Evolutionary conservation across 1,140 invertebrate species (phyloP).

Genomic region (Epicauta chinensis): DNA sequence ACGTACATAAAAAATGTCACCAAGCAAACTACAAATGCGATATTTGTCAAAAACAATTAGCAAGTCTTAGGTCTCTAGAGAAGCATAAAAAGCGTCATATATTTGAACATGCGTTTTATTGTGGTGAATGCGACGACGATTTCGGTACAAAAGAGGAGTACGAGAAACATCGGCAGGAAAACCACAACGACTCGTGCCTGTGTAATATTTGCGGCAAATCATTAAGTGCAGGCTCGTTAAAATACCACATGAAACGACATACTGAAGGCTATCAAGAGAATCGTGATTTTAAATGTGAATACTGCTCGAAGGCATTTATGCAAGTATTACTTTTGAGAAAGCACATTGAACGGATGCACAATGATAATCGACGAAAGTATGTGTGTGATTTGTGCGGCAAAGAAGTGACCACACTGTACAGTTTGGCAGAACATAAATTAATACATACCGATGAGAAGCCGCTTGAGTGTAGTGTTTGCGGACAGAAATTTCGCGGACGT

Average conservation of each 20-base stretch:
- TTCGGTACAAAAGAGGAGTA: no score
- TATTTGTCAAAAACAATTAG: constrained; percentile 53
- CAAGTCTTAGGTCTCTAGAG: constrained; percentile 56
- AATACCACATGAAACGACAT: not conserved
- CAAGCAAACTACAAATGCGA: constrained; percentile 33
- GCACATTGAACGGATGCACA: not conserved
- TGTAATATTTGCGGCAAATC: no score
- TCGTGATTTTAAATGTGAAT: constrained; percentile 3
- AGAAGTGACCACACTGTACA: constrained; percentile 51
- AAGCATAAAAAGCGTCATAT: constrained; percentile 58
- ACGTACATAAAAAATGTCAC: constrained; percentile 27
- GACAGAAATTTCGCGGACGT: constrained; percentile 47
- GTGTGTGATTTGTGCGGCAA: constrained; percentile 49
- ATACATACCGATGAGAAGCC: constrained; percentile 49
- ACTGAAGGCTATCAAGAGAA: not conserved
- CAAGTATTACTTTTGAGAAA: not conserved
- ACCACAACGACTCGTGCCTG: no score
- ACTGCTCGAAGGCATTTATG: not conserved
- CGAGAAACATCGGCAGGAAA: no score
- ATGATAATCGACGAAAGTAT: not conserved
- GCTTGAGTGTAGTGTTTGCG: constrained; percentile 47
- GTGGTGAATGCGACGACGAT: constrained; percentile 30
- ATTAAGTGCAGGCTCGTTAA: no score
- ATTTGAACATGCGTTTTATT: constrained; percentile 42
- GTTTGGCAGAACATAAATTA: constrained; percentile 52